Percentiles rank a stretch among this genome's conserved stretches.
Conservation (phyloP, 2,113 vertebrate species). For the Sprattus sprattus region DNA sequence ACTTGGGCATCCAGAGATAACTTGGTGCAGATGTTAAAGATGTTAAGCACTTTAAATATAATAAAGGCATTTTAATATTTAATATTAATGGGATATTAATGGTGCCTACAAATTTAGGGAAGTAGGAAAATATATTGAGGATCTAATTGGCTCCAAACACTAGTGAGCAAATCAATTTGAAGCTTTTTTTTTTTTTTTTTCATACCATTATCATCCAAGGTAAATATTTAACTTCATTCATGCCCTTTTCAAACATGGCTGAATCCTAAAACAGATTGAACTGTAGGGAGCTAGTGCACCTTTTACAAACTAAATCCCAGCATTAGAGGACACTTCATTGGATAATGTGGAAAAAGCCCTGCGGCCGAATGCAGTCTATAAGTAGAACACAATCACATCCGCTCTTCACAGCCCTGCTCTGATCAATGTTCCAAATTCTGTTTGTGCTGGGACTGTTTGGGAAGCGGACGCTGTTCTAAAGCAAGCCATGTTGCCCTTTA, state of each 20-base stretch:
- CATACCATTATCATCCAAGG: not conserved
- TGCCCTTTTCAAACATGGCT: not conserved
- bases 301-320: slow-evolving; percentile 37
- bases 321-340: slow-evolving; percentile 59
- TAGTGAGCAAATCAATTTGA: not conserved
- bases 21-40: no score
- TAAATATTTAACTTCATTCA: not conserved
- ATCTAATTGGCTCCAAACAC: no score
- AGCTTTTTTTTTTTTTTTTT: not conserved
- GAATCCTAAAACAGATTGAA: not conserved
- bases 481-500: not conserved
- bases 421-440: slow-evolving; percentile 58
- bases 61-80: no score
- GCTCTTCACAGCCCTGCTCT: slow-evolving; percentile 55
- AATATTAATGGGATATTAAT: not conserved
- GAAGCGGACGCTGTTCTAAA: not conserved
- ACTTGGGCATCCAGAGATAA: not conserved
- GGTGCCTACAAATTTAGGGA: not conserved
- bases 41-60: no score
- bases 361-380: slow-evolving; percentile 56
- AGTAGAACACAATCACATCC: slow-evolving; percentile 67
- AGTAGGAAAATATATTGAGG: not conserved
- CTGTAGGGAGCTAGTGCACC: not conserved
- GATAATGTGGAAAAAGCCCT: slow-evolving; percentile 75
- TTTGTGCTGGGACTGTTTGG: slow-evolving; percentile 45